phyloP scores from a whole-genome alignment of 2,888 invertebrate genomes.

The Lasioglossum oenotherae region DNA sequence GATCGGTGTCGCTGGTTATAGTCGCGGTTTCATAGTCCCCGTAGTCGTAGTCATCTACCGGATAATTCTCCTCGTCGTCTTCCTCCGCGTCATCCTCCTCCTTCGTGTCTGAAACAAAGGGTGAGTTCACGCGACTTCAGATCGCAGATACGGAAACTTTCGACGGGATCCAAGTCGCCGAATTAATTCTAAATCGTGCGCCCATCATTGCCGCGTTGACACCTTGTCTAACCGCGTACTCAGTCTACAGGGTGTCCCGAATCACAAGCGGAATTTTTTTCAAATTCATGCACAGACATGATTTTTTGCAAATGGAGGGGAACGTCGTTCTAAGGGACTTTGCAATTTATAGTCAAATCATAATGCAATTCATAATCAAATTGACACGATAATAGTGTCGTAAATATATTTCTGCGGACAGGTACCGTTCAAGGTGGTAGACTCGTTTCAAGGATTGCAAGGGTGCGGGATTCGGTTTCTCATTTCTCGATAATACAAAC shows the following conservation, averaged over 20 bases:
- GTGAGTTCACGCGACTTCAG: slow-evolving; percentile 12
- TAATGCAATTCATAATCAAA: too few relatives aligned
- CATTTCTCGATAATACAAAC: too few relatives aligned
- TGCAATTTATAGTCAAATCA: background rate
- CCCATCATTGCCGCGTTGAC: background rate
- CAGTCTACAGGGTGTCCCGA: background rate
- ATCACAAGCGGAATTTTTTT: background rate
- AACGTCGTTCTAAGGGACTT: background rate
- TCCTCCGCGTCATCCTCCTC: slow-evolving; percentile 75
- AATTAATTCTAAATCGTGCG: slow-evolving; percentile 3
- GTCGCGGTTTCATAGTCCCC: slow-evolving; percentile 74
- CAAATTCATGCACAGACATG: background rate
- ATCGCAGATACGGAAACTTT: slow-evolving; percentile 14
- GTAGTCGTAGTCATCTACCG: slow-evolving; percentile 76
- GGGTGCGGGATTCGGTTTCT: too few relatives aligned
- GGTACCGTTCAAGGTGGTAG: background rate
- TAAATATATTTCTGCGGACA: background rate
- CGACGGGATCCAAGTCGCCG: background rate
- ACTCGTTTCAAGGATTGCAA: too few relatives aligned
- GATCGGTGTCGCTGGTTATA: slow-evolving; percentile 75
- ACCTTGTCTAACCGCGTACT: background rate
- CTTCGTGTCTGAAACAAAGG: slow-evolving; percentile 67
- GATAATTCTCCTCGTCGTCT: slow-evolving; percentile 76
- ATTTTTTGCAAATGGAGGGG: background rate
- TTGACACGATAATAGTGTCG: background rate